A percentile compares a stretch with the other conserved stretches of the same genome.
phyloP scores from a whole-genome alignment of 2,888 invertebrate species.

The Troides aeacus region DNA sequence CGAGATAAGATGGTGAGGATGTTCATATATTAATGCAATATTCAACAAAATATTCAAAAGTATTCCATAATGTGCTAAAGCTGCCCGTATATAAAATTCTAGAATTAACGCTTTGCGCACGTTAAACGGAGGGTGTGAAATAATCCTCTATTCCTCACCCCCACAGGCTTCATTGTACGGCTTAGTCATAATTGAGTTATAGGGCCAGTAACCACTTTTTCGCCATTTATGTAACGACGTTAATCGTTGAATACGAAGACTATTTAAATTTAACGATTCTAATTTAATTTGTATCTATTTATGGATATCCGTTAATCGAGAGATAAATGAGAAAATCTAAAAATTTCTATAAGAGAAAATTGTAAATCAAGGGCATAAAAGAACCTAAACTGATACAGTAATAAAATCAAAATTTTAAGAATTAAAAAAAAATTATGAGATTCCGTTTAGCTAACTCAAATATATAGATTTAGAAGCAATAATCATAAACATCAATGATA shows the following conservation, averaged over 20 bases:
- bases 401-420: too few species aligned
- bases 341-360: too few species aligned
- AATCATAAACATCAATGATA: too few species aligned
- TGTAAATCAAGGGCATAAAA: too few species aligned
- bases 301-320: conserved; percentile 8
- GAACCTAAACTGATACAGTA: too few species aligned
- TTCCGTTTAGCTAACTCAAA: too few species aligned
- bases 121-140: conserved; percentile 41
- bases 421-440: too few species aligned
- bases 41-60: not conserved
- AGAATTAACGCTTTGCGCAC: not conserved
- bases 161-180: conserved; percentile 27
- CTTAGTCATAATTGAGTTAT: conserved; percentile 49
- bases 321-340: conserved; percentile 5
- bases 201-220: conserved; percentile 37
- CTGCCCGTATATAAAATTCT: not conserved
- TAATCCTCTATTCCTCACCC: conserved; percentile 27
- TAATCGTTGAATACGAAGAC: conserved; percentile 12
- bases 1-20: not conserved
- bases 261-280: conserved; percentile 8
- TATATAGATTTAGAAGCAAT: not conserved
- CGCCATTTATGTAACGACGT: conserved; percentile 30
- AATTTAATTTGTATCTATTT: conserved; percentile 8
- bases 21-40: not conserved
- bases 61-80: not conserved